Evolutionary conservation across 1,140 invertebrate species (phyloP).

Genomic region (Melanaphis sacchari): DNA sequence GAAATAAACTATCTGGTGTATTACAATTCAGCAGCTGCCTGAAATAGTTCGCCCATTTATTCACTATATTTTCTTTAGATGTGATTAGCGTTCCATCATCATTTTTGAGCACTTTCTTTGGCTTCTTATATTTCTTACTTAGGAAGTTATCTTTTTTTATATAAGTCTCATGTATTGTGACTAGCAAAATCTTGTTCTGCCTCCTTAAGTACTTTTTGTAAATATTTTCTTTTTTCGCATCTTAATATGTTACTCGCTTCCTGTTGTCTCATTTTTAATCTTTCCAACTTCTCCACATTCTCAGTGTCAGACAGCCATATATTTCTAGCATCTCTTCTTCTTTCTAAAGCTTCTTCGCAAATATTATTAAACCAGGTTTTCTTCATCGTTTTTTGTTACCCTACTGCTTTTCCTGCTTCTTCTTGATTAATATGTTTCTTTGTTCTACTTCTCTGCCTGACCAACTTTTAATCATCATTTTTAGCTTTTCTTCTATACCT

Average conservation of each 20-base stretch:
- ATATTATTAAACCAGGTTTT: slow-evolving; percentile 41
- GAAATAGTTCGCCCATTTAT: no score
- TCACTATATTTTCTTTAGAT: no score
- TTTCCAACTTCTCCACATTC: slow-evolving; percentile 12
- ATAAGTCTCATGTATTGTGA: slow-evolving; percentile 28
- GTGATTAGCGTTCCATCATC: no score
- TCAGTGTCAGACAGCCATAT: not conserved
- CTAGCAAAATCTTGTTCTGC: slow-evolving; percentile 32
- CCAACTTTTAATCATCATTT: not conserved
- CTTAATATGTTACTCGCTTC: slow-evolving; percentile 40
- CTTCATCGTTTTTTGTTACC: slow-evolving; percentile 47
- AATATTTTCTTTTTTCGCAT: slow-evolving; percentile 57
- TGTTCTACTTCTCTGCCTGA: not conserved
- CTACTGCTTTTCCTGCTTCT: slow-evolving; percentile 56
- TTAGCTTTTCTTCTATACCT: slow-evolving; percentile 55
- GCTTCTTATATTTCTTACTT: no score
- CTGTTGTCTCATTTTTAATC: slow-evolving; percentile 11
- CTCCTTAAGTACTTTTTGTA: slow-evolving; percentile 53
- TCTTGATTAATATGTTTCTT: not conserved
- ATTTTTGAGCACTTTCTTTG: no score
- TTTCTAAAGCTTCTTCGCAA: not conserved
- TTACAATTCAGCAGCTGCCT: no score
- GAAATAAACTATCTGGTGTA: no score
- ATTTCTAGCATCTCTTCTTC: not conserved
- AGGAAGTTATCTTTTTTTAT: no score